phyloP scores from a whole-genome alignment of 2,888 invertebrate species.

The Onchidella celtica region DNA sequence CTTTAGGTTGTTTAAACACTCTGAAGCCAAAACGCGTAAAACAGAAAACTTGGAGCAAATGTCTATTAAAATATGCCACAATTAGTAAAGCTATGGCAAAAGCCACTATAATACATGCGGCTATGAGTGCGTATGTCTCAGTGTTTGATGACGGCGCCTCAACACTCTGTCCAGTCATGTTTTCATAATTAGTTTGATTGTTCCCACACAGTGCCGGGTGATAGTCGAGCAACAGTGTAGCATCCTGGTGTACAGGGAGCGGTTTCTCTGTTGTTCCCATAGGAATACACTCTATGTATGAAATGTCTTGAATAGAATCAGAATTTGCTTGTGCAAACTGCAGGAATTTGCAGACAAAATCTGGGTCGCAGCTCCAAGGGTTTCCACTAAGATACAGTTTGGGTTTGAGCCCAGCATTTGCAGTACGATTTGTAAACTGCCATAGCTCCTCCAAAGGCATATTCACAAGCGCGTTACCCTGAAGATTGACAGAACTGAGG shows the following conservation, averaged over 20 bases:
- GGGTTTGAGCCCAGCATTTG: neutral
- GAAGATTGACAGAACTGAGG: constrained; percentile 51
- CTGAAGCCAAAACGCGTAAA: constrained; percentile 57
- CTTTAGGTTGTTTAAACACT: constrained; percentile 47
- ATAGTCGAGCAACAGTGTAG: constrained; percentile 15
- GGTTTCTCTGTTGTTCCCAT: neutral
- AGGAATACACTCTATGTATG: constrained; percentile 8
- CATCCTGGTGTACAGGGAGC: neutral
- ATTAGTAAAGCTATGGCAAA: constrained; percentile 38
- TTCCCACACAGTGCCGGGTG: constrained; percentile 25
- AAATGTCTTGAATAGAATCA: constrained; percentile 18
- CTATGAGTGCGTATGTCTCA: constrained; percentile 46
- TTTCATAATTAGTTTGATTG: constrained; percentile 40
- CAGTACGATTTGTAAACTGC: neutral
- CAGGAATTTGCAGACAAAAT: constrained; percentile 52
- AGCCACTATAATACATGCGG: constrained; percentile 43
- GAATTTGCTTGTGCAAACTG: constrained; percentile 38
- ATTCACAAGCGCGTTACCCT: constrained; percentile 49
- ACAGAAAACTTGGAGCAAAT: constrained; percentile 52
- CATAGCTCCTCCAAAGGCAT: constrained; percentile 35
- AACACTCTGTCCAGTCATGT: constrained; percentile 2
- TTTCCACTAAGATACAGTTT: constrained; percentile 48
- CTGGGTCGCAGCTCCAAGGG: constrained; percentile 51
- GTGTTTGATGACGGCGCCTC: neutral
- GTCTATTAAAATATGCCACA: constrained; percentile 50